These are phyloP conservation scores for Macrotis lagotis DNA, from an alignment of 2,113 vertebrate species.

Conservation along the genomic window DNA sequence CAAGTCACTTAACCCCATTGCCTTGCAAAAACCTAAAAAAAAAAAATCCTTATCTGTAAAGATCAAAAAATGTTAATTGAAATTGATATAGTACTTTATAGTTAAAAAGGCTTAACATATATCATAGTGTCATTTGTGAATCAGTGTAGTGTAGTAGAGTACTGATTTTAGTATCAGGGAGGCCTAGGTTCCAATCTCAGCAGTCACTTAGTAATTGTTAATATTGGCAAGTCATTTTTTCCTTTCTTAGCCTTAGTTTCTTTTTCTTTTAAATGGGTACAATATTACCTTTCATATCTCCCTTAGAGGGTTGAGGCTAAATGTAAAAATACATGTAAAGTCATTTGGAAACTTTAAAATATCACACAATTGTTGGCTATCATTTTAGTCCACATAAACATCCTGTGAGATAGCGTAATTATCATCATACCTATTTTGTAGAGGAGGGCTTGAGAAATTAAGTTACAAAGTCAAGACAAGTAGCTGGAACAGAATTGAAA, in stretches of 20 bases:
- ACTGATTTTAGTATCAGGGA: background rate
- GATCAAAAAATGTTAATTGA: background rate
- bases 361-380: background rate
- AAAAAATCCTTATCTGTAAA: background rate
- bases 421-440: background rate
- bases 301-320: background rate
- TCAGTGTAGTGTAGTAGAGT: background rate
- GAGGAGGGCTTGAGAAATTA: background rate
- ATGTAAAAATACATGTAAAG: background rate
- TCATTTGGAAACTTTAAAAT: background rate
- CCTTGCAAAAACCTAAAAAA: too few relatives aligned
- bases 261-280: background rate
- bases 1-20: too few relatives aligned
- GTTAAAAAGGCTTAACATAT: background rate
- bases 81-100: background rate
- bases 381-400: background rate
- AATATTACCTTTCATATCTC: background rate
- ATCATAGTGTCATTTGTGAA: background rate
- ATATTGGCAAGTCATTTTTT: background rate
- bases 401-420: background rate
- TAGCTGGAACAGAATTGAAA: background rate
- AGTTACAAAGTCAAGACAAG: background rate
- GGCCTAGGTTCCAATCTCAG: background rate
- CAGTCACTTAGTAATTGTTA: background rate
- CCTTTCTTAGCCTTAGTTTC: background rate